Evolutionary conservation across 23 tunicate species (phyloP).

Genomic region (Trididemnum clinides): DNA sequence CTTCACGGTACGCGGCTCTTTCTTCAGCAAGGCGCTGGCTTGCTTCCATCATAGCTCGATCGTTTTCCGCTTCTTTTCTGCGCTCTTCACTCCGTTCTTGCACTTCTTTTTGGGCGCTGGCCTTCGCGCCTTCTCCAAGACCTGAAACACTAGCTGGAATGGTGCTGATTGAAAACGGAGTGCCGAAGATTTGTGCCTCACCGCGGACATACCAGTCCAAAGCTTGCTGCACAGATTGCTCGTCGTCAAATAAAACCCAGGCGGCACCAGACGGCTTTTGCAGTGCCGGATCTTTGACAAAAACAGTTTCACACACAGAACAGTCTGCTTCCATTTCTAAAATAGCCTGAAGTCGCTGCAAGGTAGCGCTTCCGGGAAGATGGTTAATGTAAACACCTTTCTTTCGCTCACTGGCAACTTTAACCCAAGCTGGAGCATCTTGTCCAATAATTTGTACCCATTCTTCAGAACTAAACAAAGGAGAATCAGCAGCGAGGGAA

Average conservation of each 20-base stretch:
- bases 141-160: constrained; percentile 30
- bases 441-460: constrained; percentile 54
- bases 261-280: constrained; percentile 81
- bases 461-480: constrained; percentile 9
- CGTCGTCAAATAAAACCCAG: constrained; percentile 69
- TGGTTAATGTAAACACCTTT: constrained; percentile 65
- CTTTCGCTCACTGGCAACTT: constrained; percentile 34
- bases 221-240: constrained; percentile 47
- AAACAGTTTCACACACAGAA: constrained; percentile 46
- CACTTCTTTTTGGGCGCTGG: constrained; percentile 44
- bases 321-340: constrained; percentile 90
- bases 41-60: constrained; percentile 63
- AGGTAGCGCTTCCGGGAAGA: constrained; percentile 64
- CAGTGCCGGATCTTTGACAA: constrained; percentile 74
- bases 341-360: constrained; percentile 69
- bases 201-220: constrained; percentile 58
- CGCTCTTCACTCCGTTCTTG: constrained; percentile 22
- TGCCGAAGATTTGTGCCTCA: constrained; percentile 74
- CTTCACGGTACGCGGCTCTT: constrained; percentile 80
- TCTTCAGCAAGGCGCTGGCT: constrained; percentile 77
- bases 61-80: constrained; percentile 22
- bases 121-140: constrained; percentile 20
- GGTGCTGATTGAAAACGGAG: constrained; percentile 57
- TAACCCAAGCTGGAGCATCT: constrained; percentile 83
- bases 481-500: background rate